Percentiles rank a stretch among this genome's conserved stretches.
Evolutionary conservation across 2,888 invertebrate genomes (phyloP).

Genomic region (Plemyria rubiginata): DNA sequence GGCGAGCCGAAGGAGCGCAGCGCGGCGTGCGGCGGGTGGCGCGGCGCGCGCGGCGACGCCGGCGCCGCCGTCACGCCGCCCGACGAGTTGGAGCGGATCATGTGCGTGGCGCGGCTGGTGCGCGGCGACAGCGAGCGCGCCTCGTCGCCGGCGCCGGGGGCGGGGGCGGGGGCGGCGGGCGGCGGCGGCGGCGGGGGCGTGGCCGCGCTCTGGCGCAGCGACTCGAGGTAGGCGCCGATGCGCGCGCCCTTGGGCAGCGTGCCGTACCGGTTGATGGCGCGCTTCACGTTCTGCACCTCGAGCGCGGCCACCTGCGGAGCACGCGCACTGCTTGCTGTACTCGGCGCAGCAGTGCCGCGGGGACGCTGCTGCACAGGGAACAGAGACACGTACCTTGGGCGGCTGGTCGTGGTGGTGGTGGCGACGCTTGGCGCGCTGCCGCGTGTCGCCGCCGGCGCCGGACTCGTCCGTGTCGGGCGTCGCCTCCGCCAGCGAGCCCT

Average conservation of each 20-base stretch:
- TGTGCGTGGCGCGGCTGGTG: constrained; percentile 89
- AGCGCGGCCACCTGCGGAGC: constrained; percentile 96
- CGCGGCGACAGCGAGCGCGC: constrained; percentile 87
- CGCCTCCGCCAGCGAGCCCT: constrained; percentile 88
- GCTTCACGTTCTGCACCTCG: constrained; percentile 97
- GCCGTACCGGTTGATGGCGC: constrained; percentile 97
- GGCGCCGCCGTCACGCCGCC: constrained; percentile 89
- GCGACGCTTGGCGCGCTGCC: constrained; percentile 75
- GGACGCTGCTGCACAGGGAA: too few relatives aligned
- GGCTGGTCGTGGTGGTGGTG: constrained; percentile 70
- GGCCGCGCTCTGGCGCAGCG: constrained; percentile 91
- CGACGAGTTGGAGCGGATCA: constrained; percentile 95
- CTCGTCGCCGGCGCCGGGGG: constrained; percentile 65
- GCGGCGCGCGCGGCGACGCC: constrained; percentile 71
- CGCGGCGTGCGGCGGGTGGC: constrained; percentile 58
- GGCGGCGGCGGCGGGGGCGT: constrained; percentile 44
- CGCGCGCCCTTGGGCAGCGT: constrained; percentile 98
- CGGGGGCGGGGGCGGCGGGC: constrained; percentile 13
- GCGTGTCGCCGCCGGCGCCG: constrained; percentile 74
- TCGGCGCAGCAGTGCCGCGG: too few relatives aligned
- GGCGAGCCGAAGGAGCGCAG: constrained; percentile 87
- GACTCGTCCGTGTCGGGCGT: constrained; percentile 91
- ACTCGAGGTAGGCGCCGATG: constrained; percentile 98
- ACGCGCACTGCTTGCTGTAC: constrained; percentile 72
- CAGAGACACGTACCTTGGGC: constrained; percentile 50